These are phyloP conservation scores for Lampropteryx suffumata DNA, from an alignment of 2,888 invertebrate species.

Conservation along the genomic window DNA sequence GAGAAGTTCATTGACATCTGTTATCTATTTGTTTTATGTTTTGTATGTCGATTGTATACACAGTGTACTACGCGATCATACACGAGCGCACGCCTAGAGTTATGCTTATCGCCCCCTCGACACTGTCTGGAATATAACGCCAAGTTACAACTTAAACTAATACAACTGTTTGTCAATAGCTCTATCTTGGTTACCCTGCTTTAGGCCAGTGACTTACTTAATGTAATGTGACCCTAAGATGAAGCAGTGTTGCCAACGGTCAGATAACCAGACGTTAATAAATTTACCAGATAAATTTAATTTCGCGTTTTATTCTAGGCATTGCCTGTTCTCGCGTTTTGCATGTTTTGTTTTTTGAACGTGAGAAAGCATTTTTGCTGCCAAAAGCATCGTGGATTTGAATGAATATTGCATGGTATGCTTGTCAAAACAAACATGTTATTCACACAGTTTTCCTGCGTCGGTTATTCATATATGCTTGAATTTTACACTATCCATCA, in stretches of 20 bases:
- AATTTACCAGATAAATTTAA: not conserved
- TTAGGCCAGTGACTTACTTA: too few species aligned
- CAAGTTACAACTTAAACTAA: not conserved
- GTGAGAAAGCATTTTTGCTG: constrained; percentile 41
- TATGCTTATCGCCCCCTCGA: constrained; percentile 30
- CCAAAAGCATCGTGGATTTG: constrained; percentile 25
- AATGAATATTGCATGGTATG: constrained; percentile 18
- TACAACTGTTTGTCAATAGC: not conserved
- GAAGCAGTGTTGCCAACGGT: too few species aligned
- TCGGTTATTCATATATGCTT: constrained; percentile 38
- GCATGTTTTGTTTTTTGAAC: constrained; percentile 23
- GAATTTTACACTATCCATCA: constrained; percentile 39
- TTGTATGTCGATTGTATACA: constrained; percentile 27
- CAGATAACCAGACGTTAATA: too few species aligned
- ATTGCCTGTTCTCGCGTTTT: constrained; percentile 34
- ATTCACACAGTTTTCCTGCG: constrained; percentile 39
- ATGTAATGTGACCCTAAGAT: too few species aligned
- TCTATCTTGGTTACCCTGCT: too few species aligned
- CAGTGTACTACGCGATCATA: constrained; percentile 33
- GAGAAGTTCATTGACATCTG: constrained; percentile 9
- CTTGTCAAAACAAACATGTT: constrained; percentile 33
- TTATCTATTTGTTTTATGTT: constrained; percentile 18
- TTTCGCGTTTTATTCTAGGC: constrained; percentile 26
- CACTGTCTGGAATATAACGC: constrained; percentile 24
- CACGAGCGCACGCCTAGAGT: constrained; percentile 46